Base-by-base conservation (phyloP, 2,113 vertebrate species). In the Scartelaos histophorus region DNA sequence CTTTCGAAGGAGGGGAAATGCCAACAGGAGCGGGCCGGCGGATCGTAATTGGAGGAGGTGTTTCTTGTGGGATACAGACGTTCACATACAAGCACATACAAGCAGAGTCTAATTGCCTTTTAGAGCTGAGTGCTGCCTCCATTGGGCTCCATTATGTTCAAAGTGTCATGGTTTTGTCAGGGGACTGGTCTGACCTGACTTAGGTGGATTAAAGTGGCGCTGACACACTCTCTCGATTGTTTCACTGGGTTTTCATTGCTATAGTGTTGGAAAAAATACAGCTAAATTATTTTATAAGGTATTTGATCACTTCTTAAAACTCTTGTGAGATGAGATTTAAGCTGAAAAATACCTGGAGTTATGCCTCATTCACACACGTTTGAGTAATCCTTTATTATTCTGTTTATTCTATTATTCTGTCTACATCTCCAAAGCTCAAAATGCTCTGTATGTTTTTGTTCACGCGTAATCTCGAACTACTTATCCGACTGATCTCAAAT, bases 1-100 rank as follows among this genome's bases (percentile, higher is more conserved):
- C 51, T 75, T 80, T 70, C 67, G 71, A 22, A 22, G 80, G 68
- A 64, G 45, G 34, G 51, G 82, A 76, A 78, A 76, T 67, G 74
- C 65, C 72, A 80, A 56, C 1, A 35, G 45, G 68, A 71, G 9
- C 45, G 45, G 60, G 24, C 65, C 25, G 34, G 51, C 19, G 13
- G 57, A 65, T 61, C 54, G 71, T 73, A 80, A 82, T 73, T 84
- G 61, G 67, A 75, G 49, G 21, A 62, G 69, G 7, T 51, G 66
- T 80, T 71, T 77, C 76, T n/a, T 78, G n/a, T 64, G 47, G 71
- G 53, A 62, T 5, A 13, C 46, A 64, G 25, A 35, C 25, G n/a
- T 43, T 5, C 54, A 19, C 1, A 2, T 62, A 38, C 61, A 38
- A 64, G 9, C 46, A 22, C 1, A 3, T 57, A 64, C 61, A 38